Evolutionary conservation across 1,140 invertebrate species (phyloP), one percentile per base, ranked within the genome.

Genomic region (Pomacea maculata): DNA sequence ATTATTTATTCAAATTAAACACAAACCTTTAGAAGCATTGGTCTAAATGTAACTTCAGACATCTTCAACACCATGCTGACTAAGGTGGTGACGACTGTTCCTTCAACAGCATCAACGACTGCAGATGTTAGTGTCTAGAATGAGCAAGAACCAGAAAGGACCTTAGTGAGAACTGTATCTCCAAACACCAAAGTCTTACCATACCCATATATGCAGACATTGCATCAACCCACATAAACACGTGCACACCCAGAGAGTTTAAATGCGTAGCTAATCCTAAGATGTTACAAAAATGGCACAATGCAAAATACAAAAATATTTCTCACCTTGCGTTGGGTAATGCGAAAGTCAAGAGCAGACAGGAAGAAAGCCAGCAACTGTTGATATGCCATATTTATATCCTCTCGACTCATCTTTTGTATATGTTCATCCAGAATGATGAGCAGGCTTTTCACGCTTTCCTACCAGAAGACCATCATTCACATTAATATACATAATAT

Each of bases 21-120:
- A 82, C 78, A 82, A 84, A 92, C 87, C 88, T 95, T 95, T 82
- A 95, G 94, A 90, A 96, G 97, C 75, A 98, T 93, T 8, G 96
- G 96, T 84, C 95, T 94, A 89, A 98, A 98, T 29, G 94, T 94
- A 1, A 94, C 94, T 90, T 98, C 97, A 17, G 96, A 97, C 25
- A 98, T 90, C 90, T 97, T 97, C 11, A 98, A 91, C 34, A 97
- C 94, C 78, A 97, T 93, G 64, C 93, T 92, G 9, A 95, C 94
- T 34, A 98, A 89, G 1, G 95, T 94, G 77, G 95, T 94, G 1
- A 96, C 93, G 0, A 96, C 93, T 87, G 93, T 92, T 21, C 93
- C 92, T 92, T 99, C 97, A 0, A 95, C 91, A 3, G 84, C 68
- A n/a, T 88, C 82, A 14, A 89, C 67, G 45, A 84, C 82, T 68